A percentile compares a stretch with the other conserved stretches of the same genome.
Evolutionary conservation across 2,888 invertebrate species (phyloP).

Genomic region (Stenolophus ochropezus): DNA sequence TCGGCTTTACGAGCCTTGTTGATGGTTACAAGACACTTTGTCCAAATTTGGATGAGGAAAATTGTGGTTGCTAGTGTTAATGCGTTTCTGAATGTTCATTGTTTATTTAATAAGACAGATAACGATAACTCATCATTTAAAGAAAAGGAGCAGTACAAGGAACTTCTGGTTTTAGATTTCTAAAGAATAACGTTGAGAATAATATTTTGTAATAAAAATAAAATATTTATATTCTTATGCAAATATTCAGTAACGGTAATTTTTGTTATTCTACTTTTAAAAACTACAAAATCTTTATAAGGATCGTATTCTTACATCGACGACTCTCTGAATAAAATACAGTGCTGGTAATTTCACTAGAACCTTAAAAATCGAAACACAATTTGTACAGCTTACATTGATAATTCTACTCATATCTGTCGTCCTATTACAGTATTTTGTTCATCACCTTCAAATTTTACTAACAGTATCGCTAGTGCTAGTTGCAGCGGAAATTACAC

Average conservation of each 20-base stretch:
- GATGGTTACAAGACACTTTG: conserved; percentile 13
- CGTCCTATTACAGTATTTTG: too few species aligned
- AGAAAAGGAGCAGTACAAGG: background rate
- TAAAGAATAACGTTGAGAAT: background rate
- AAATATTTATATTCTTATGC: background rate
- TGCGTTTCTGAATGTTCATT: background rate
- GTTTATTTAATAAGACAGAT: background rate
- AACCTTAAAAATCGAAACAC: too few species aligned
- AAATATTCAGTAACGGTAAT: background rate
- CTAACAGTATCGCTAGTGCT: too few species aligned
- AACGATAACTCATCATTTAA: background rate
- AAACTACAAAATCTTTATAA: too few species aligned
- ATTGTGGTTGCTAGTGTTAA: background rate
- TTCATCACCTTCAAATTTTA: too few species aligned
- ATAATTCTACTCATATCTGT: too few species aligned
- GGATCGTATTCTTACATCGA: too few species aligned
- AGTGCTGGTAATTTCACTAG: too few species aligned
- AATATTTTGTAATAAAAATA: background rate
- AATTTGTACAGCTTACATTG: too few species aligned
- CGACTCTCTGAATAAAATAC: too few species aligned
- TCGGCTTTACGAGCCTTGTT: conserved; percentile 41
- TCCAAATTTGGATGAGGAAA: conserved; percentile 41
- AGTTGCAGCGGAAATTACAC: too few species aligned
- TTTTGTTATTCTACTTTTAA: too few species aligned
- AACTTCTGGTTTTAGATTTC: background rate